Evolutionary conservation across 1,140 invertebrate species (phyloP), one percentile per base, ranked within the genome.

Genomic region (Campoletis sonorensis): DNA sequence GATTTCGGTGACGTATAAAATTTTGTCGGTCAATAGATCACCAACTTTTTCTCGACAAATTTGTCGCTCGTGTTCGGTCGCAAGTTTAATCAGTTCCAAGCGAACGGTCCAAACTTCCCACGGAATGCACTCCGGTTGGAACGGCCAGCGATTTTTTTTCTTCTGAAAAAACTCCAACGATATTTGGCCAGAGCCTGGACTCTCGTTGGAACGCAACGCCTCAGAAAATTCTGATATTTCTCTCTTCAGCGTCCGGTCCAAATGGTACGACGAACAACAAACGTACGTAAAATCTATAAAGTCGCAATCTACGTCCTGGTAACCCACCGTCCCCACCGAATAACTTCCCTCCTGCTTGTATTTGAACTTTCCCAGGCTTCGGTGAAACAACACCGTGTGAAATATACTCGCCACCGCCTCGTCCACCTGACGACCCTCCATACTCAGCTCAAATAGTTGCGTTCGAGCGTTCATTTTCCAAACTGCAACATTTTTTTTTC

Each of bases 101-200:
- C 97, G 95, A 0, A 99, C 94, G 26, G 97, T 98, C 98, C 98
- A 99, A 16, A 99, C 97, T 90, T 99, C 98, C 98, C 98, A 99
- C 0, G 98, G 97, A 86, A 98, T 97, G 87, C 96, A 97, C 88
- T 99, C 98, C 10, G 95, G 93, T 79, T 95, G 94, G 86, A 98
- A 98, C 10, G 96, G 95, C 97, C 98, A 99, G 70, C 96, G 94
- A 71, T 95, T 95, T 86, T 96, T 96, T 88, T 97, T 97, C 88
- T 96, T 97, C 89, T 98, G 97, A 92, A 97, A 99, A 93, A 99
- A 99, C 91, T 99, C 98, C 68, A 99, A 93, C 45, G 96, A 97
- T 84, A 99, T 99, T 91, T 98, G 96, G 1, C 96, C 96, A 3
- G 94, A 93, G 10, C 94, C 94, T 0, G 93, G 93, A 73, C 95